These are phyloP conservation scores for Zosterops pallidus DNA, from an alignment of 2,113 vertebrate species.

Conservation along the genomic window DNA sequence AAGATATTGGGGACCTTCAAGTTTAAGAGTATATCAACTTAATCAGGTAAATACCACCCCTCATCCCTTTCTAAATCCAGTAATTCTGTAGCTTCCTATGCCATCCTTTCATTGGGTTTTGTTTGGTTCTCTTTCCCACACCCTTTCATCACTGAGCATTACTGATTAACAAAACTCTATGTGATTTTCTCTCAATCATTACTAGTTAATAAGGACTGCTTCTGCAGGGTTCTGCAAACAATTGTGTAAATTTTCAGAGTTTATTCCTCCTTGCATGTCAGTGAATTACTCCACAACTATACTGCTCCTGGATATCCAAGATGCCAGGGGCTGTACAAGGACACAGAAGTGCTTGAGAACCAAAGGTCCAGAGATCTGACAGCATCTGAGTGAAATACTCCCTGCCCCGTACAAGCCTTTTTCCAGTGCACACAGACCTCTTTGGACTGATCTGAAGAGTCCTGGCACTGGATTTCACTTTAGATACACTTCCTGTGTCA, in stretches of 20 bases:
- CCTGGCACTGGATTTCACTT: background rate
- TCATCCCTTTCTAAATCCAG: background rate
- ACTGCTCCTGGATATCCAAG: background rate
- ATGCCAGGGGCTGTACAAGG: background rate
- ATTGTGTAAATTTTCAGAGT: background rate
- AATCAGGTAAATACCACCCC: background rate
- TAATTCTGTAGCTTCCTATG: background rate
- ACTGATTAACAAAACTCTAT: background rate
- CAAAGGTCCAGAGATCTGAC: background rate
- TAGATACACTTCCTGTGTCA: background rate
- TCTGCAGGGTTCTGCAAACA: background rate
- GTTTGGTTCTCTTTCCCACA: background rate
- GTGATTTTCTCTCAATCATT: background rate
- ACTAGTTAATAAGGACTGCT: background rate
- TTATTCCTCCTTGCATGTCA: background rate
- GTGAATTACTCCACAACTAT: background rate
- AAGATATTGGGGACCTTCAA: background rate
- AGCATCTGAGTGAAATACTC: background rate
- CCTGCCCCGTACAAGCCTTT: rapidly evolving
- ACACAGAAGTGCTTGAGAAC: background rate
- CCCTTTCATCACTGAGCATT: background rate
- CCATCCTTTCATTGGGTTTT: background rate
- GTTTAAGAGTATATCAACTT: background rate
- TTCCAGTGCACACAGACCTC: background rate
- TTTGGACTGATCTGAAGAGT: background rate